These are phyloP conservation scores for Coregonus suidteri DNA, from an alignment of 2,797 vertebrate genomes.

Conservation along the genomic window DNA sequence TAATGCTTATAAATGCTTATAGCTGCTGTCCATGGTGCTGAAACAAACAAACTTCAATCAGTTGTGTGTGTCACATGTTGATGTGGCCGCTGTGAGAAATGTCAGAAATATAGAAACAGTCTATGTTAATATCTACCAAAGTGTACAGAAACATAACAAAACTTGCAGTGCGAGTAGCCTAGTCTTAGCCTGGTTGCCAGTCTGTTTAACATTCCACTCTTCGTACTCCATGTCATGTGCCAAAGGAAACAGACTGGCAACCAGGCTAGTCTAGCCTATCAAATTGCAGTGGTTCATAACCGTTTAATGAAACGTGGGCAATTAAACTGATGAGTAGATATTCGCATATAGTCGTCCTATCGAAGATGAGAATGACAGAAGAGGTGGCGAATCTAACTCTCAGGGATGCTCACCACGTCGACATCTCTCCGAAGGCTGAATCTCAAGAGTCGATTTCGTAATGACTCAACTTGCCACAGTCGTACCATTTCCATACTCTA, in stretches of 20 bases:
- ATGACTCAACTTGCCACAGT: neutral
- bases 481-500: neutral
- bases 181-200: too few species aligned
- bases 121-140: neutral
- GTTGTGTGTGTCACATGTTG: too few species aligned
- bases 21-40: neutral
- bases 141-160: neutral
- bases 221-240: too few species aligned
- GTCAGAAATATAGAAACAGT: neutral
- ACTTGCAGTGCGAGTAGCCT: neutral
- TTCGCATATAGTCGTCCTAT: neutral
- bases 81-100: neutral
- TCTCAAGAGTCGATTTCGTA: neutral
- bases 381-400: slow-evolving; percentile 46
- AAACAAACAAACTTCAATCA: neutral
- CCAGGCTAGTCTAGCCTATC: neutral
- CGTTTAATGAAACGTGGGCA: neutral
- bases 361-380: slow-evolving; percentile 47
- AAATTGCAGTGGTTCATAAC: neutral
- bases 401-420: neutral
- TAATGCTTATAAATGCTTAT: neutral
- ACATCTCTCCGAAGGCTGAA: neutral
- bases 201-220: too few species aligned
- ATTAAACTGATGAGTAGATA: neutral
- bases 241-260: neutral